phyloP scores from a whole-genome alignment of 2,888 invertebrate species.

The Protodeltote pygarga region DNA sequence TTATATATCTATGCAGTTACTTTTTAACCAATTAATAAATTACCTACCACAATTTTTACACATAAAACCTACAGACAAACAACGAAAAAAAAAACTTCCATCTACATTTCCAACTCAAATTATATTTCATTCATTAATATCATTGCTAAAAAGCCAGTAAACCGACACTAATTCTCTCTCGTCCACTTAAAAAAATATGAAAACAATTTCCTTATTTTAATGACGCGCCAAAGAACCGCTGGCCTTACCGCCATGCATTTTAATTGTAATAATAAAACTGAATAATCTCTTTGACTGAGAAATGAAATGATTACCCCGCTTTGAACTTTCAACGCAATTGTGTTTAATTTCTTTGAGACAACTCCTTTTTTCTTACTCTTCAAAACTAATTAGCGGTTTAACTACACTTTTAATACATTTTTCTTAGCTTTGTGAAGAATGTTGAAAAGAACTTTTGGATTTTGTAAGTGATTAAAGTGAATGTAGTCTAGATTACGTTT shows the following conservation, averaged over 20 bases:
- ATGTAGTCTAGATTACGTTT: slow-evolving; percentile 27
- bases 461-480: slow-evolving; percentile 29
- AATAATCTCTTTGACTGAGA: slow-evolving; percentile 30
- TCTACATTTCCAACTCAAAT: too few species aligned
- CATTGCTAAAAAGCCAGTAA: neutral
- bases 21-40: too few species aligned
- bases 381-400: slow-evolving; percentile 53
- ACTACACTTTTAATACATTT: slow-evolving; percentile 50
- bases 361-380: slow-evolving; percentile 42
- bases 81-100: too few species aligned
- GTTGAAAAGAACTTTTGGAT: slow-evolving; percentile 25
- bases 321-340: slow-evolving; percentile 33
- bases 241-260: slow-evolving; percentile 27
- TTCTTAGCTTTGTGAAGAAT: slow-evolving; percentile 39
- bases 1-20: too few species aligned
- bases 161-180: neutral
- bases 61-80: too few species aligned
- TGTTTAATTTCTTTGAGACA: slow-evolving; percentile 41
- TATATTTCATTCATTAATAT: too few species aligned
- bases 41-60: too few species aligned
- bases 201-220: neutral
- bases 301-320: slow-evolving; percentile 45
- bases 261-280: slow-evolving; percentile 43
- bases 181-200: slow-evolving; percentile 2
- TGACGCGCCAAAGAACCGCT: slow-evolving; percentile 3